phyloP scores from a whole-genome alignment of 2,888 invertebrate species.

The Nomada hirtipes region DNA sequence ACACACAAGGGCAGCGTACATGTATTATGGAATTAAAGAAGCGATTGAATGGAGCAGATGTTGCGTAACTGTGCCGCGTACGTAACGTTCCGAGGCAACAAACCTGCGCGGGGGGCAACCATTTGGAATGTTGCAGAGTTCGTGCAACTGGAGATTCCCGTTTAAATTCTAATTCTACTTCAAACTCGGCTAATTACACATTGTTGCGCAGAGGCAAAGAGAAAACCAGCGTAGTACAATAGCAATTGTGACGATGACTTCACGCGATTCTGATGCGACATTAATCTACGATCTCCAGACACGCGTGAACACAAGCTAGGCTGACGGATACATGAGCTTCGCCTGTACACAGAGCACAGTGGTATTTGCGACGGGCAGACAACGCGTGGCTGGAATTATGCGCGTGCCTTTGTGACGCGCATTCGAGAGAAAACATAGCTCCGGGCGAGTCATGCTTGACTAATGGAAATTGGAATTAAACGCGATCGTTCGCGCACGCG shows the following conservation, averaged over 20 bases:
- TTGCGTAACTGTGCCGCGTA: not conserved
- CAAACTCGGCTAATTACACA: not conserved
- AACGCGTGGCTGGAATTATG: not conserved
- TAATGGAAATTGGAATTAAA: constrained; percentile 28
- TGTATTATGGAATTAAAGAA: constrained; percentile 36
- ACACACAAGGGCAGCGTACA: constrained; percentile 11
- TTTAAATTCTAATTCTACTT: too few species aligned
- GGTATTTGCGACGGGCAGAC: constrained; percentile 30
- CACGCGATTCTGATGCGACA: constrained; percentile 54
- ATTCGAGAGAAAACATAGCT: constrained; percentile 16
- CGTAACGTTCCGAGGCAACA: not conserved
- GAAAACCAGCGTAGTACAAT: constrained; percentile 47
- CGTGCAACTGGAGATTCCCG: too few species aligned
- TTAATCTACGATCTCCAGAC: constrained; percentile 53
- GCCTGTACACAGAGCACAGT: constrained; percentile 22
- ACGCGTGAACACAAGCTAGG: not conserved
- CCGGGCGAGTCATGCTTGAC: constrained; percentile 9
- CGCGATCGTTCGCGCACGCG: not conserved
- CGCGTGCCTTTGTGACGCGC: constrained; percentile 8
- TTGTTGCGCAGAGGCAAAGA: not conserved
- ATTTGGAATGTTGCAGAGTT: not conserved
- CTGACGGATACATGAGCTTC: constrained; percentile 49
- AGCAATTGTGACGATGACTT: constrained; percentile 44
- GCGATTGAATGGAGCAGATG: constrained; percentile 29
- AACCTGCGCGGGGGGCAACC: not conserved